Percentiles rank a stretch among this genome's conserved stretches.
Conservation (phyloP, 2,797 vertebrate genomes). For the Chlorospingus flavigularis region DNA sequence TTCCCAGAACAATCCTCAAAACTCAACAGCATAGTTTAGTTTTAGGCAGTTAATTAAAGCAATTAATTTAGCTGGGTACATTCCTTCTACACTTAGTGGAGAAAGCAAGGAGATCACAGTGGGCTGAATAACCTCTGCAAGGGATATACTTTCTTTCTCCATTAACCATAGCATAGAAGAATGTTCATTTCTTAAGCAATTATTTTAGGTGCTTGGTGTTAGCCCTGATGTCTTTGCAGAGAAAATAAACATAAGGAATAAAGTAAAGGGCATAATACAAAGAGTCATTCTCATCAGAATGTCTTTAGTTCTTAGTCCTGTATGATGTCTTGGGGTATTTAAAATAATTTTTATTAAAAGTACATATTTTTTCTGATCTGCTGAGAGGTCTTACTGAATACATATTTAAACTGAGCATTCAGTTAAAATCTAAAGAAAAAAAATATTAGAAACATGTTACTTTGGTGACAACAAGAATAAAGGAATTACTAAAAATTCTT, state of each 20-base stretch:
- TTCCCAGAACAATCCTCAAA: background rate
- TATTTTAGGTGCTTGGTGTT: background rate
- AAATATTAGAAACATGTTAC: background rate
- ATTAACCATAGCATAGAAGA: background rate
- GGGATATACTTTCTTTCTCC: background rate
- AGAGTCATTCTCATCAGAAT: background rate
- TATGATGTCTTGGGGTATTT: background rate
- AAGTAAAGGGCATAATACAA: background rate
- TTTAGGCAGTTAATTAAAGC: constrained; percentile 19
- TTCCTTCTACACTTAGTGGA: background rate
- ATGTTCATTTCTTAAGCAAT: background rate
- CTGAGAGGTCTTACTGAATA: background rate
- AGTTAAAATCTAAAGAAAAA: background rate
- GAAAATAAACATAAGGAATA: background rate
- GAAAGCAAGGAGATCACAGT: background rate
- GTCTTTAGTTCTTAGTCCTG: background rate
- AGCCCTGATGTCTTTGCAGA: background rate
- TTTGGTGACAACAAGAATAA: background rate
- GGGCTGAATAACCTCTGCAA: background rate
- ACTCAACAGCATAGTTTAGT: background rate
- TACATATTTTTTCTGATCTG: background rate
- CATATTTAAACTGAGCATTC: background rate
- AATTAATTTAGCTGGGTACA: background rate
- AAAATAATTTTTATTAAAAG: background rate
- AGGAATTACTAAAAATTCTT: background rate